phyloP scores from a whole-genome alignment of 2,797 vertebrate species.

The Catamblyrhynchus diadema region DNA sequence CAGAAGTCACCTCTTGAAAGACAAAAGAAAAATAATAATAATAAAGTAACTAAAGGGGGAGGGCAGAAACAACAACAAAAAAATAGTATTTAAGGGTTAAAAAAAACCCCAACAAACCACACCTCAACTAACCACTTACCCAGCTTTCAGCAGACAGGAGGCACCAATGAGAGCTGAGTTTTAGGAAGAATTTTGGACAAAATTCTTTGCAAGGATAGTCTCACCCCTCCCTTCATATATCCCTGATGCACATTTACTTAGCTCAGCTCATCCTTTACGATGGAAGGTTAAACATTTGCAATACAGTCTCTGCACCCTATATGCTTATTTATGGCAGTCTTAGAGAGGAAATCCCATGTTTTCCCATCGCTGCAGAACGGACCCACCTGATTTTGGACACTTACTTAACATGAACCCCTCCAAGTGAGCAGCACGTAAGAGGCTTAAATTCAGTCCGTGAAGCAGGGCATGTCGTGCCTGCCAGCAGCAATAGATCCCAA shows the following conservation, averaged over 20 bases:
- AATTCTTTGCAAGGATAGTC: background rate
- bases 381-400: background rate
- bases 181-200: background rate
- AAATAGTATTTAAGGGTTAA: background rate
- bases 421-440: background rate
- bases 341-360: background rate
- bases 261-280: background rate
- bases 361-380: accelerated
- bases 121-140: background rate
- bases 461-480: background rate
- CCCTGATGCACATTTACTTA: background rate
- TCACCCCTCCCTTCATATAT: accelerated
- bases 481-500: background rate
- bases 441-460: background rate
- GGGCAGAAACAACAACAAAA: background rate
- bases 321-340: background rate
- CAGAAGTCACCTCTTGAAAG: background rate
- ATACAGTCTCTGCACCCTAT: background rate
- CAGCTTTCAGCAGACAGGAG: background rate
- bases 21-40: background rate
- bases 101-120: background rate
- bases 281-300: background rate
- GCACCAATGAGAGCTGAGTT: background rate
- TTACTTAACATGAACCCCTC: background rate
- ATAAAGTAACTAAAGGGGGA: background rate